Evolutionary conservation across 2,888 invertebrate genomes (phyloP).

Genomic region (Helleia helle): DNA sequence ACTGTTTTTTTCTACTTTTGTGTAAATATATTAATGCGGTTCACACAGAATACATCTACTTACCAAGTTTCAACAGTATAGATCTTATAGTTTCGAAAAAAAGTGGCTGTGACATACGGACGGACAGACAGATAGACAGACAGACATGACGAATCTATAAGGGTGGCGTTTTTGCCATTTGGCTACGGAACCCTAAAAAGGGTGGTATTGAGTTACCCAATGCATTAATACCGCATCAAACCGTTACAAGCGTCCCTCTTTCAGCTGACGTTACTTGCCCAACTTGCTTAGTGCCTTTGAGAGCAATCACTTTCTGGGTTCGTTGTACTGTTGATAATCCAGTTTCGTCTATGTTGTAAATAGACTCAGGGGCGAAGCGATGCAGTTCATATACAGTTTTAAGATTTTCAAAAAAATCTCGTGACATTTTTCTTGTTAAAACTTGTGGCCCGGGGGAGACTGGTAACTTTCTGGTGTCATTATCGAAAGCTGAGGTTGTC

Average conservation of each 20-base stretch:
- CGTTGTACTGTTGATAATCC: too few species aligned
- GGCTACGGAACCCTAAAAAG: conserved; percentile 13
- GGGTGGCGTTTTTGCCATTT: too few species aligned
- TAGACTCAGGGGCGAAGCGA: conserved; percentile 22
- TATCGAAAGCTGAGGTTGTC: conserved; percentile 21
- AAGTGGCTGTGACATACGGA: too few species aligned
- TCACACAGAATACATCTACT: too few species aligned
- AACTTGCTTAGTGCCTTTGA: conserved; percentile 23
- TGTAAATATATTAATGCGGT: too few species aligned
- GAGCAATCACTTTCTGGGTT: conserved; percentile 24
- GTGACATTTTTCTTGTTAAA: conserved; percentile 14
- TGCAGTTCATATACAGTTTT: conserved; percentile 20
- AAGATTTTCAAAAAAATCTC: conserved; percentile 20
- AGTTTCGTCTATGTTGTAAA: conserved; percentile 25
- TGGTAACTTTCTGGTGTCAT: conserved; percentile 22
- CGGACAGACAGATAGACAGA: too few species aligned
- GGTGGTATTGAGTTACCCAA: conserved; percentile 15
- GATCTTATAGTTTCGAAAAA: too few species aligned
- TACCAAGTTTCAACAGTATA: too few species aligned
- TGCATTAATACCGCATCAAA: conserved; percentile 20
- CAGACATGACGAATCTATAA: too few species aligned
- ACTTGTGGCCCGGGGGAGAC: conserved; percentile 19
- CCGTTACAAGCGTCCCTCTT: conserved; percentile 18
- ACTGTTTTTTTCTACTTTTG: too few species aligned
- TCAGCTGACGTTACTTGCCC: conserved; percentile 26